Conservation (phyloP, 2,797 vertebrate genomes). For the Schizopygopsis malacanthus region DNA sequence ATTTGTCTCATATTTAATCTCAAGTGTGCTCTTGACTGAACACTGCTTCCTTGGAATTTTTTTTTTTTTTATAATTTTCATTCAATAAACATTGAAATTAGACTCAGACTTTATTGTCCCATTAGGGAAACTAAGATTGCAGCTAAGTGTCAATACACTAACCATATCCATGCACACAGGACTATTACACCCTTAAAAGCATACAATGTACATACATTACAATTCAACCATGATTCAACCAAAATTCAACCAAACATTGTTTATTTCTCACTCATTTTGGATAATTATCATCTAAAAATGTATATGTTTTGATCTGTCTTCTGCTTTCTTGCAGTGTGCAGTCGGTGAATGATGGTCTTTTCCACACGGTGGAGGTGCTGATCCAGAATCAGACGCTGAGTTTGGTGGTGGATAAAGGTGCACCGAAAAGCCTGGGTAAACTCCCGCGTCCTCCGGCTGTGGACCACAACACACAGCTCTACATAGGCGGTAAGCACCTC, state of each 20-base stretch:
- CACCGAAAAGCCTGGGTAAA: slow-evolving; percentile 93
- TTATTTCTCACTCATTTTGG: not conserved
- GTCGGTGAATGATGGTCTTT: slow-evolving; percentile 94
- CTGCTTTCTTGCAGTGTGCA: slow-evolving; percentile 83
- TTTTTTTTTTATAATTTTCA: too few species aligned
- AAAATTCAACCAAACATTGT: not conserved
- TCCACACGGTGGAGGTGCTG: slow-evolving; percentile 93
- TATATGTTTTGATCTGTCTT: not conserved
- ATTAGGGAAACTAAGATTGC: too few species aligned
- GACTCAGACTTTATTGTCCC: too few species aligned
- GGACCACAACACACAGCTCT: slow-evolving; percentile 91
- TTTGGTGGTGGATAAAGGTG: slow-evolving; percentile 94
- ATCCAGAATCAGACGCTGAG: slow-evolving; percentile 95
- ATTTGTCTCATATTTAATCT: not conserved
- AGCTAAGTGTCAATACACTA: too few species aligned
- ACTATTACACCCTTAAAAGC: too few species aligned
- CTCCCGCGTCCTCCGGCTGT: slow-evolving; percentile 87
- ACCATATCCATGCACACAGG: too few species aligned
- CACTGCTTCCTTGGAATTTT: not conserved
- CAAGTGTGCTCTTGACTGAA: not conserved
- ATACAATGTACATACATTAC: too few species aligned
- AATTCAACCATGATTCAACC: too few species aligned
- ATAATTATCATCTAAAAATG: not conserved
- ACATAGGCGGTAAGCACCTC: slow-evolving; percentile 89
- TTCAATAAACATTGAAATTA: too few species aligned